phyloP scores from a whole-genome alignment of 1,140 invertebrate species.

The Trachymyrmex cornetzi region DNA sequence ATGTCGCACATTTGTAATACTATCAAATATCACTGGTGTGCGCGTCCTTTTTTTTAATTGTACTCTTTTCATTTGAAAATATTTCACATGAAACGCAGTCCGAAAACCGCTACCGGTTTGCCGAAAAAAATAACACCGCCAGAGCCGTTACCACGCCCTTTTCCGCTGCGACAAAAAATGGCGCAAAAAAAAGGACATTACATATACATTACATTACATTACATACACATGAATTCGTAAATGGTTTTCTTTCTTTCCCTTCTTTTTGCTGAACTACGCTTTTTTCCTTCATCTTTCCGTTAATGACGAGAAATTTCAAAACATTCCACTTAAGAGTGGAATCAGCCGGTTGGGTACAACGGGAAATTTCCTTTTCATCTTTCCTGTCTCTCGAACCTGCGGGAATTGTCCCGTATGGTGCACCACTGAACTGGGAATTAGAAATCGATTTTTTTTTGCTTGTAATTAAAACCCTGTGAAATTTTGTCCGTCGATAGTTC shows the following conservation, averaged over 20 bases:
- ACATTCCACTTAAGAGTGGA: constrained; percentile 39
- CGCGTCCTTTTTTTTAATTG: constrained; percentile 42
- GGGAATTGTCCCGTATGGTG: constrained; percentile 4
- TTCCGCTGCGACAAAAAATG: constrained; percentile 11
- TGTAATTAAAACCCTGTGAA: constrained; percentile 23
- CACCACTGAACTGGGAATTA: constrained; percentile 20
- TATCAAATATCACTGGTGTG: constrained; percentile 7
- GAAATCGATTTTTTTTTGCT: constrained; percentile 22
- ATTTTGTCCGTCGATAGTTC: background rate
- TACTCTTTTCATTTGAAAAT: constrained; percentile 39
- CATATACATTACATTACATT: background rate
- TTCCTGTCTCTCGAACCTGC: background rate
- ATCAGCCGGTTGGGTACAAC: constrained; percentile 1
- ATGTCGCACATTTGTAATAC: background rate
- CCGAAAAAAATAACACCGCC: constrained; percentile 41
- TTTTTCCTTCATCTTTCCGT: background rate
- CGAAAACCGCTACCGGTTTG: constrained; percentile 2
- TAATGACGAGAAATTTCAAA: constrained; percentile 33
- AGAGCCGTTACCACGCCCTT: constrained; percentile 36
- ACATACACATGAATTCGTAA: background rate
- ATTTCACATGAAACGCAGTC: constrained; percentile 20
- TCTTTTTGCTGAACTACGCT: background rate
- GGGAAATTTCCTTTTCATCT: background rate
- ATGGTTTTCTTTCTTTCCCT: background rate
- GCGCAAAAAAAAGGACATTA: background rate